Conservation (phyloP, 1,140 invertebrate genomes). For the Xylocopa sonorina region DNA sequence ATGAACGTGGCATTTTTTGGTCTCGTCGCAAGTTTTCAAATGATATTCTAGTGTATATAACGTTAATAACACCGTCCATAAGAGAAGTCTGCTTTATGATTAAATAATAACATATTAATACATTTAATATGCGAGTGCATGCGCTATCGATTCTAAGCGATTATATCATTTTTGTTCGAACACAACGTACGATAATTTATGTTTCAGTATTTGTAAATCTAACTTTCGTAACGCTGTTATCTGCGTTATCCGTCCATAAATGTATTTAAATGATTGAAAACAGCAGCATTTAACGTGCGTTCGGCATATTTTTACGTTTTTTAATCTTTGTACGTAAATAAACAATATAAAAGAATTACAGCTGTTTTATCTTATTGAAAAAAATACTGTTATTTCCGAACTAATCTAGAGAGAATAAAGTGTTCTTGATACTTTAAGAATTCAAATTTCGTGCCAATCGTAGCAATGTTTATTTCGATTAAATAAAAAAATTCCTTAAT, state of each 20-base stretch:
- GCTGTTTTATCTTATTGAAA: background rate
- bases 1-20: too few relatives aligned
- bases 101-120: constrained; percentile 16
- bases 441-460: too few relatives aligned
- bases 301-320: constrained; percentile 65
- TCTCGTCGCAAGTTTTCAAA: constrained; percentile 25
- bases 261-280: constrained; percentile 31
- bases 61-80: constrained; percentile 51
- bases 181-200: background rate
- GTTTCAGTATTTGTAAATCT: constrained; percentile 36
- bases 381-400: too few relatives aligned
- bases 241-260: constrained; percentile 19
- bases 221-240: constrained; percentile 11
- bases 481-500: too few relatives aligned
- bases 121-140: background rate
- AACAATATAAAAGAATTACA: constrained; percentile 22
- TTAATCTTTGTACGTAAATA: constrained; percentile 67
- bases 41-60: constrained; percentile 2
- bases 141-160: background rate
- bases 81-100: constrained; percentile 51
- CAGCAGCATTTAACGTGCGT: constrained; percentile 55
- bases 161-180: constrained; percentile 6
- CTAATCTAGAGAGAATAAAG: too few relatives aligned
- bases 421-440: too few relatives aligned
- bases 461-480: too few relatives aligned